Evolutionary conservation across 2,888 invertebrate genomes (phyloP), one percentile per base, ranked within the genome.

Genomic region (Syrista parreyssii): DNA sequence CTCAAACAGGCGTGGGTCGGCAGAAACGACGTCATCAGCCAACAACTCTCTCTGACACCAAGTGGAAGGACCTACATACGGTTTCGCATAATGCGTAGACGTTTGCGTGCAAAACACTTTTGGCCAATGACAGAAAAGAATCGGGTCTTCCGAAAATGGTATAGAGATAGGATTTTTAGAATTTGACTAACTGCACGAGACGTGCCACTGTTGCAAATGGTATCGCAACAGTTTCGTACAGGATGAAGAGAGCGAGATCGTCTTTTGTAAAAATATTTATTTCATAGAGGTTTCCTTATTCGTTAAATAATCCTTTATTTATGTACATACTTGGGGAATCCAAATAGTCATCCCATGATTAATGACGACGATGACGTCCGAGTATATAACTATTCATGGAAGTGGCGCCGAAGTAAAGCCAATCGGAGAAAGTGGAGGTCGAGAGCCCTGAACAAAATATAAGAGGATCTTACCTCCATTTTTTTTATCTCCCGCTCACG

Each of bases 21-120:
- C 81, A 79, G 83, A 77, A 84, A 83, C 87, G 86, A 83, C 87
- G 86, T 87, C 87, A 86, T 81, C 85, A 79, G 55, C 75, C 78
- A 80, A 79, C 81, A 84, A 87, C 87, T 84, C 86, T 86, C 86
- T 86, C 87, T 82, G 73, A 36, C 31, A 30, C 74, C 2, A 55
- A 69, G 68, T 33, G 36, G 74, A 35, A 55, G 79, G 83, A 83
- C 84, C 84, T 83, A 85, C 80, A 80, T 85, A 79, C 15, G 12
- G 23, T 23, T 55, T 55, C 55, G 55, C 55, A 55, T 23, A 23
- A 55, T 9, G 23, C 55, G 55, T 23, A 55, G 55, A 55, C 23
- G 55, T 55, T 55, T 9, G 2, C 55, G 23, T 55, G 55, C 55
- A 9, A 55, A 55, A 23, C 23, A 23, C 23, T 6, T 55, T 15